Base-by-base conservation (phyloP, 2,113 vertebrate species). In the Chaenogobius annularis region DNA sequence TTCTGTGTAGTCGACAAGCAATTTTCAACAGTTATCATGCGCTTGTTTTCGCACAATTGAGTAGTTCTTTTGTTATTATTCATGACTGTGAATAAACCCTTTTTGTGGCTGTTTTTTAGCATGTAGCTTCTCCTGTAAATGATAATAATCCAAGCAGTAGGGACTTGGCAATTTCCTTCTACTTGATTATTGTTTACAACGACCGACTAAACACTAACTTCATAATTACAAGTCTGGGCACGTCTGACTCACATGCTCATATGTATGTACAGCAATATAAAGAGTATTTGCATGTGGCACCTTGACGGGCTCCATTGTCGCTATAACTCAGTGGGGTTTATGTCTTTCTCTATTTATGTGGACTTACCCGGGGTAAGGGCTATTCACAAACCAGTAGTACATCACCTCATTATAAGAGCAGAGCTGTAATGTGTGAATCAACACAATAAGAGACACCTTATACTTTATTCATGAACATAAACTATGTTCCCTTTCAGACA, bases 151-250 rank as follows among this genome's bases (percentile, higher is more conserved):
- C 61, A 63, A 10, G 61, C 35, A 11, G 10, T 4, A 40, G 35
- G 61, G 61, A 19, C 35, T 63, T 63, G 61, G 61, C 35, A 63
- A 63, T 63, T 63, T 63, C 10, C 61, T 43, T n/a, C 37, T 63
- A 63, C 35, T 37, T 63, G 61, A 63, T 63, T 63, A 63, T 63
- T 40, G 61, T 63, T 63, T 63, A 63, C 35, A 20, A 35, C 10
- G 15, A 17, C 35, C n/a, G 31, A 35, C 61, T 43, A 63, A 63
- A 63, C 61, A 20, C 61, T 40, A 63, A 63, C 61, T 43, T 63
- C 61, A 63, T 63, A 63, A 40, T 63, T 63, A 63, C 35, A 40
- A 43, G 58, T 40, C 35, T 63, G 17, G 10, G 61, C 61, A 63
- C 61, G 35, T 63, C 19, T 40, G 35, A 63, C 37, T 63, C 61